Evolutionary conservation across 2,113 vertebrate species (phyloP).

Genomic region (Chaetops frenatus): DNA sequence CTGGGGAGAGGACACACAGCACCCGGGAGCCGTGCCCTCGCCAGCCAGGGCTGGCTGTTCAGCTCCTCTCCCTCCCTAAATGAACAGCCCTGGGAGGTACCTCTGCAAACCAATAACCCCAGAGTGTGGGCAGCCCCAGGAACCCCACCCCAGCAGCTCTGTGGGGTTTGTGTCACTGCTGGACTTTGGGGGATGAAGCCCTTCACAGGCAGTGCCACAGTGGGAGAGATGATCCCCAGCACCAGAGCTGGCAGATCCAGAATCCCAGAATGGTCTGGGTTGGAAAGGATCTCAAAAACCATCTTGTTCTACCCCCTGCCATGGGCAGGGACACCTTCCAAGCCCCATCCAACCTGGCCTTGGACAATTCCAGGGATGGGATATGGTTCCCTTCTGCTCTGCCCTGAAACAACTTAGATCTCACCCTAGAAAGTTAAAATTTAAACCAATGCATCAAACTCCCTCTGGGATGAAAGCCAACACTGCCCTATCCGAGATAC

Average conservation of each 20-base stretch:
- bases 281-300: not conserved
- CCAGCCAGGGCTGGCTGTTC: not conserved
- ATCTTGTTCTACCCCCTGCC: no score
- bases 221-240: accelerated
- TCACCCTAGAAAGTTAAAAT: not conserved
- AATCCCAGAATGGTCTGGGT: not conserved
- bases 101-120: not conserved
- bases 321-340: not conserved
- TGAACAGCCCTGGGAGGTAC: accelerated
- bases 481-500: accelerated
- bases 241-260: accelerated
- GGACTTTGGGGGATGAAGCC: accelerated
- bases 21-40: accelerated
- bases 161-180: accelerated
- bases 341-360: not conserved
- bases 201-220: accelerated
- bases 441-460: not conserved
- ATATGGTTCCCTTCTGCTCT: not conserved
- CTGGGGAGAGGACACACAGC: not conserved
- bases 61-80: not conserved
- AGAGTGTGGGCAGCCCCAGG: not conserved
- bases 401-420: not conserved
- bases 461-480: not conserved
- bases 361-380: not conserved
- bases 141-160: not conserved